Conservation (phyloP, 2,797 vertebrate species). For the Hydrolagus colliei region DNA sequence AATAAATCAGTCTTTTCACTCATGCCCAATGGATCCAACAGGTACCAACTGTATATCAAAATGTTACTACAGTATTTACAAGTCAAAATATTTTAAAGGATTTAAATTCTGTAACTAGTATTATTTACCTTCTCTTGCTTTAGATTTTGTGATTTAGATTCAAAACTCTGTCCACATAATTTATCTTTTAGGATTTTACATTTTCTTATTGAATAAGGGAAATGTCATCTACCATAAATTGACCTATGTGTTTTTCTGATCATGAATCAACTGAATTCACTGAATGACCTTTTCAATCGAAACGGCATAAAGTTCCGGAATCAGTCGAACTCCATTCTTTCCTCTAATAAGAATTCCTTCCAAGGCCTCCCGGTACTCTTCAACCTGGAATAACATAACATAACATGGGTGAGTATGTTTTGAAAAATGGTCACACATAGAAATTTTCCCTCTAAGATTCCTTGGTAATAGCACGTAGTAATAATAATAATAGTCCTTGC, state of each 20-base stretch:
- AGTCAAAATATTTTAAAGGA: neutral
- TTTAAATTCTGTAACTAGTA: neutral
- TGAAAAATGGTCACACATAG: too few relatives aligned
- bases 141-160: too few relatives aligned
- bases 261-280: neutral
- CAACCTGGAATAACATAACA: conserved; percentile 58
- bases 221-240: too few relatives aligned
- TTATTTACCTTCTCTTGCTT: neutral
- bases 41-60: too few relatives aligned
- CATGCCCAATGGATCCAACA: too few relatives aligned
- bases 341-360: conserved; percentile 84
- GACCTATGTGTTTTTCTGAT: neutral
- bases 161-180: too few relatives aligned
- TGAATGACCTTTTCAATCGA: conserved; percentile 73
- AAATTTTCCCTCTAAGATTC: too few relatives aligned
- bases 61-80: neutral
- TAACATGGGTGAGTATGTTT: too few relatives aligned
- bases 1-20: too few relatives aligned
- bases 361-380: conserved; percentile 89
- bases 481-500: too few relatives aligned
- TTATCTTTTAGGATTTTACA: neutral
- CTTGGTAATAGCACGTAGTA: too few relatives aligned
- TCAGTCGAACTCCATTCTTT: conserved; percentile 78
- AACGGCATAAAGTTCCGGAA: conserved; percentile 88
- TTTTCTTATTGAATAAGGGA: too few relatives aligned